Conservation (phyloP, 2,888 invertebrate species). For the Callyntrura sp. region DNA sequence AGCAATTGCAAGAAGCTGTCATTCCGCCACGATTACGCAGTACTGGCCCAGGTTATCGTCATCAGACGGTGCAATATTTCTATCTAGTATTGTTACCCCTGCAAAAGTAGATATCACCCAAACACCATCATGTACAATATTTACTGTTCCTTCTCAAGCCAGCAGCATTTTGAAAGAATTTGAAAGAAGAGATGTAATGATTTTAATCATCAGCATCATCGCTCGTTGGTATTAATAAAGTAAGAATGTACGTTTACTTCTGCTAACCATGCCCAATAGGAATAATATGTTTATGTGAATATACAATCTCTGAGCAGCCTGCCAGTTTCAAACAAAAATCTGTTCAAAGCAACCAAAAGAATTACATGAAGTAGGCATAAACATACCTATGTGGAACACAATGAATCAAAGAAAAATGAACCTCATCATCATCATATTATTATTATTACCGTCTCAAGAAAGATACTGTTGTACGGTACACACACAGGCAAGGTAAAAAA, state of each 20-base stretch:
- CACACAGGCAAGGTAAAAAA: constrained; percentile 4
- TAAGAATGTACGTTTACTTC: not conserved
- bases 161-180: constrained; percentile 1
- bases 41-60: constrained; percentile 19
- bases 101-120: not conserved
- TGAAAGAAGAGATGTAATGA: constrained; percentile 35
- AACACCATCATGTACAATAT: not conserved
- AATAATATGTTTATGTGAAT: not conserved
- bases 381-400: not conserved
- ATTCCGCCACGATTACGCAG: not conserved
- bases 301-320: not conserved
- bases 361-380: not conserved
- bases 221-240: not conserved
- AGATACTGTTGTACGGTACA: constrained; percentile 3
- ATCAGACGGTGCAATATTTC: constrained; percentile 29
- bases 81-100: not conserved
- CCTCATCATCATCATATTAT: constrained; percentile 16
- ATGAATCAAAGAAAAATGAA: constrained; percentile 19
- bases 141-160: not conserved
- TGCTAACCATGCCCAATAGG: not conserved
- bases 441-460: not conserved
- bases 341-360: not conserved
- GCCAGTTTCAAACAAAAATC: constrained; percentile 1
- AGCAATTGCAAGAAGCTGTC: not conserved
- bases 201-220: constrained; percentile 33